Conservation (phyloP, 2,888 invertebrate genomes). For the Eupithecia subumbrata region DNA sequence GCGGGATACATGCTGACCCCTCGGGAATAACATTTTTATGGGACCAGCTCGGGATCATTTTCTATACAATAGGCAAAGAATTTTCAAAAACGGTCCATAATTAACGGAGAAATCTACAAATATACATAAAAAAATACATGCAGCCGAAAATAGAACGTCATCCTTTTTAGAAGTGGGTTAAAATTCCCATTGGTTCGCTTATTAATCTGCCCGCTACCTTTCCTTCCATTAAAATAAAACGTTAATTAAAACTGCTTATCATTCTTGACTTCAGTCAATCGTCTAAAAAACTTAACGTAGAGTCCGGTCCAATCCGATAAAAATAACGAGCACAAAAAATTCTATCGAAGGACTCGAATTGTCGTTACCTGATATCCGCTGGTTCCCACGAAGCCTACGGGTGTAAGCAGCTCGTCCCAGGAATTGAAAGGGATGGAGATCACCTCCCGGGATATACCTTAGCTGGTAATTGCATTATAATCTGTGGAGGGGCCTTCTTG, state of each 20-base stretch:
- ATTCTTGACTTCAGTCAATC: neutral
- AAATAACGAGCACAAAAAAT: conserved; percentile 28
- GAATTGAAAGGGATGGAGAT: conserved; percentile 62
- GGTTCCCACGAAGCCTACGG: conserved; percentile 57
- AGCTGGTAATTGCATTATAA: conserved; percentile 22
- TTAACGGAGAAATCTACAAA: too few species aligned
- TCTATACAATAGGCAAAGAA: too few species aligned
- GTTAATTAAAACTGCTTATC: neutral
- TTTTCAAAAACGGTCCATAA: too few species aligned
- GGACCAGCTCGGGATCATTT: too few species aligned
- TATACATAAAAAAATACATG: too few species aligned
- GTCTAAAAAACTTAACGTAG: conserved; percentile 20
- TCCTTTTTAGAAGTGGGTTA: too few species aligned
- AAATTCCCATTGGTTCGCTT: neutral
- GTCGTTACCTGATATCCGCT: conserved; percentile 46
- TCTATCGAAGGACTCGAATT: conserved; percentile 25
- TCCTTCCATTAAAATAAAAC: neutral
- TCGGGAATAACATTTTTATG: too few species aligned
- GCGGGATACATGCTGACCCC: too few species aligned
- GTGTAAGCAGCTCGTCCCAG: conserved; percentile 62
- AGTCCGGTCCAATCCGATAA: conserved; percentile 15
- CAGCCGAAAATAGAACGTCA: too few species aligned
- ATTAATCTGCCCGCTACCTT: neutral
- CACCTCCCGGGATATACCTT: conserved; percentile 48
- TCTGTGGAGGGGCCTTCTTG: conserved; percentile 58